These are phyloP conservation scores for Metellina segmentata DNA, from an alignment of 2,888 invertebrate genomes.

Conservation along the genomic window DNA sequence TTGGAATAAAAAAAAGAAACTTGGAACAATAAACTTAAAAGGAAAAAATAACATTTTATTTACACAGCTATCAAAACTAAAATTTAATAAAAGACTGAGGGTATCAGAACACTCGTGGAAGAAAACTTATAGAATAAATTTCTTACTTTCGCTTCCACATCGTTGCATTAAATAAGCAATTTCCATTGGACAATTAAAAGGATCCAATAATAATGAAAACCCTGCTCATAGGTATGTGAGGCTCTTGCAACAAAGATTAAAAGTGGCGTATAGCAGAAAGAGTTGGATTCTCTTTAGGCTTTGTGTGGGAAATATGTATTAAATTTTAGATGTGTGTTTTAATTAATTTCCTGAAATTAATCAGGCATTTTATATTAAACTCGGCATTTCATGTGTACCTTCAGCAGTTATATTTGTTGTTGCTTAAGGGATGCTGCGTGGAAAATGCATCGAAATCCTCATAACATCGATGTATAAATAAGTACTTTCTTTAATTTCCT, in stretches of 20 bases:
- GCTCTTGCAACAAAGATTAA: background rate
- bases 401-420: too few relatives aligned
- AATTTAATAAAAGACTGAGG: constrained; percentile 72
- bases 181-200: constrained; percentile 76
- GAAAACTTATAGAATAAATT: constrained; percentile 73
- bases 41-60: constrained; percentile 69
- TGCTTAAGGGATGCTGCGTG: too few relatives aligned
- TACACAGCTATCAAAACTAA: constrained; percentile 75
- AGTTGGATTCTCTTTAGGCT: background rate
- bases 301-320: background rate
- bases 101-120: constrained; percentile 20
- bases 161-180: constrained; percentile 74
- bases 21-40: constrained; percentile 38
- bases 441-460: too few relatives aligned
- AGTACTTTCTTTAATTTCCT: too few relatives aligned
- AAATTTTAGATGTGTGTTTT: background rate
- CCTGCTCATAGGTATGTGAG: constrained; percentile 57
- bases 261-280: constrained; percentile 41
- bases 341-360: background rate
- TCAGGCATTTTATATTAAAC: background rate
- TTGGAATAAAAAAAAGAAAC: constrained; percentile 25
- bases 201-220: constrained; percentile 75
- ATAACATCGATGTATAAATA: too few relatives aligned
- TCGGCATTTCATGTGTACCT: too few relatives aligned
- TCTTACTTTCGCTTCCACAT: constrained; percentile 72